Evolutionary conservation across 2,797 vertebrate genomes (phyloP), one percentile per base, ranked within the genome.

Genomic region (Passerculus sandwichensis): DNA sequence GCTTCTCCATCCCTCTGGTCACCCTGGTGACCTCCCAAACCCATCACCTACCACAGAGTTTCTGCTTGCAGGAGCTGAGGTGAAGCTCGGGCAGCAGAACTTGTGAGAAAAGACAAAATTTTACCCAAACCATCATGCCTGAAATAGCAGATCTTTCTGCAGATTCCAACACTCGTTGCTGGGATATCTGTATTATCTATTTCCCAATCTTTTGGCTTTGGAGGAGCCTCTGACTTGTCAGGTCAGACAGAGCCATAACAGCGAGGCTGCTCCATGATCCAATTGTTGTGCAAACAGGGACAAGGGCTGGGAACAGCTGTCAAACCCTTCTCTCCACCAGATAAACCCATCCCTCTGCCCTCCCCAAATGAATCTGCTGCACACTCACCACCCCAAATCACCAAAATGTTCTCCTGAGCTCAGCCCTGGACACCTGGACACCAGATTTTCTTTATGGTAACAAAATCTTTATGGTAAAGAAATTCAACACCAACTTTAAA

Each of bases 131-230:
- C 2, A 0, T 30, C 13, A 36, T 3, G 45, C 26, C 62, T 21
- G 34, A 65, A 69, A 62, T 29, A 62, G 34, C 65, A 66, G 66
- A 85, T 3, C 36, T 21, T 44, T 21, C 54, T 74, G 75, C 38
- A 76, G 36, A 74, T 54, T 45, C 40, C 75, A 65, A 0, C 42
- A 4, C 7, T 59, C 30, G 1, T 23, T 6, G 2, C 76, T 51
- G 54, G 72, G 70, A 23, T 53, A 25, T 45, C 47, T 45, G 1
- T 59, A 85, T 51, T 75, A 45, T 45, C 66, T 32, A 14, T 66
- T 94, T 53, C 89, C 40, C 72, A 91, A 15, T 26, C 27, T 66
- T 56, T 29, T 67, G 85, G 57, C 76, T 93, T 47, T 69, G 34
- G 36, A 77, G 69, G 26, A 80, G 40, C 32, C 72, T 88, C 36